Conservation (phyloP, 2,797 vertebrate genomes). For the Anguilla pacifica region DNA sequence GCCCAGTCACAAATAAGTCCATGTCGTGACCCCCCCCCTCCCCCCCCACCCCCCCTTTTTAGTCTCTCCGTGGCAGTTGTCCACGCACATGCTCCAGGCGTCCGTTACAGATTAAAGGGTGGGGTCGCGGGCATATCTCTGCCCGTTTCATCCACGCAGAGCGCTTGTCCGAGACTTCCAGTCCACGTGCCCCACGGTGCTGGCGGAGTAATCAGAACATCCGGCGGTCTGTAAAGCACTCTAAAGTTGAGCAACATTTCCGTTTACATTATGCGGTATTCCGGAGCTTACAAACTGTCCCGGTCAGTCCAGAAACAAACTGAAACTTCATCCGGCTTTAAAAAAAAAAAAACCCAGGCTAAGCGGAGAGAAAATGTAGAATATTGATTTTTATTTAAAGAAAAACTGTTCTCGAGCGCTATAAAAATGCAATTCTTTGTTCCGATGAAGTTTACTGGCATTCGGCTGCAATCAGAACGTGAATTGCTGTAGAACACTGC, state of each 20-base stretch:
- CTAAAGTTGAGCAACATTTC: background rate
- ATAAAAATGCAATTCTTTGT: slow-evolving; percentile 1
- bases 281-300: background rate
- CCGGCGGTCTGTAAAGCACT: background rate
- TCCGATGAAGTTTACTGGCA: background rate
- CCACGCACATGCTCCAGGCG: slow-evolving; percentile 41
- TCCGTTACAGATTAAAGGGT: slow-evolving; percentile 62
- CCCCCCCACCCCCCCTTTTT: background rate
- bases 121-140: slow-evolving; percentile 51
- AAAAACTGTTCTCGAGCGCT: background rate
- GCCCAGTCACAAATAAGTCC: background rate
- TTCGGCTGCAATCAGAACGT: background rate
- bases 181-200: slow-evolving; percentile 35
- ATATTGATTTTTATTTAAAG: background rate
- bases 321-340: background rate
- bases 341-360: background rate
- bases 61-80: background rate
- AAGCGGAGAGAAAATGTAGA: background rate
- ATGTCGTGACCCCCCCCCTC: too few species aligned
- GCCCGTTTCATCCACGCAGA: slow-evolving; percentile 39
- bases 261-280: background rate
- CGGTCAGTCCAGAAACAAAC: background rate
- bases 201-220: background rate
- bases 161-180: slow-evolving; percentile 31
- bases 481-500: slow-evolving; percentile 23